Base-by-base conservation (phyloP, 2,888 invertebrate species). In the Cremastinae sp. region DNA sequence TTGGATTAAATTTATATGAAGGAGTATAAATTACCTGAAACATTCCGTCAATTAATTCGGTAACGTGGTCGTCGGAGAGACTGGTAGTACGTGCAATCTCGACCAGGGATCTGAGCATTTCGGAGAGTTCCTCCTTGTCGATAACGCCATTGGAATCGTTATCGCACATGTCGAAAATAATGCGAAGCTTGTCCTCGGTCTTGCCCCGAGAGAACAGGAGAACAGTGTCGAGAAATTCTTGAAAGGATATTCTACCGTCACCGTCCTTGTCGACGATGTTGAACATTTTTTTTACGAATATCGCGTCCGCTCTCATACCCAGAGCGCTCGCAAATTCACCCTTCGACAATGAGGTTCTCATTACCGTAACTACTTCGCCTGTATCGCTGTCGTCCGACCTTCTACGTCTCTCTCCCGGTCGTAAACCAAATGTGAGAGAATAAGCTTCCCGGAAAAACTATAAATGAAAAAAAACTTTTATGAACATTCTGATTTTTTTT, bases 141-240 rank as follows among this genome's bases (percentile, higher is more conserved):
- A 98, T 98, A 0, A 97, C 96, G 0, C 98, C 97, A 84, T 97
- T 97, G 12, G 96, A 93, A 87, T 98, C 97, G 83, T 97, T 96
- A 87, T 98, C 98, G 85, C 98, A 98, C 98, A 98, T 98, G 89
- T 98, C 97, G 87, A 98, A 98, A 80, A 98, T 97, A 36, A 98
- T 97, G 3, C 97, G 92, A 38, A 98, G 91, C 85, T 98, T 98
- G 86, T 97, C 97, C 83, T 97, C 97, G 0, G 97, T 97, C 83
- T 96, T 96, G 4, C 97, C 98, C 0, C 96, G 93, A 0, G 97
- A 97, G 88, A 98, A 98, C 0, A 97, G 90, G 0, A 97, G 95
- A 0, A 98, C 97, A 0, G 98, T 98, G 86, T 98, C 97, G 61
- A 98, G 91, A 89, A 98, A 98, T 90, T 98, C 98, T 93, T 94